Base-by-base conservation (phyloP, 2,888 invertebrate genomes). In the Megastigmus dorsalis region DNA sequence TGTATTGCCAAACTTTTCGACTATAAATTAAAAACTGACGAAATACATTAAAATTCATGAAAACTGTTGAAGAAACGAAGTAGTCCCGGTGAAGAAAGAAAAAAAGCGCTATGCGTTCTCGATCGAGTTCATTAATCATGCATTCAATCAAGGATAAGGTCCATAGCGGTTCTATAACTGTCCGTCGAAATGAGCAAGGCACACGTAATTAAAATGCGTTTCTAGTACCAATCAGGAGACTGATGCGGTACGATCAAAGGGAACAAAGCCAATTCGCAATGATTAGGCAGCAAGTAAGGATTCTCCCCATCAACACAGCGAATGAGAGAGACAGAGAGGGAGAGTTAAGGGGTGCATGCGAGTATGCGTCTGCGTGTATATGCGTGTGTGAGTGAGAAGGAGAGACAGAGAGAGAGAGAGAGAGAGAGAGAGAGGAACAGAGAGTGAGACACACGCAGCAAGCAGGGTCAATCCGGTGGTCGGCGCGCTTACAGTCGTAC, bases 211-310 rank as follows among this genome's bases (percentile, higher is more conserved):
- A 62, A 43, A 48, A 48, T 38, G 30, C 38, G 36, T 54, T 20
- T 18, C 28, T 6, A n/a, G 54, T n/a, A 6, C 65, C 48, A 62
- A 55, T 74, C 62, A 74, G 30, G 70, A 28, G 30, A 20, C 20
- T 23, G 30, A 0, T 9, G 45, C 33, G 23, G 33, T 9, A 45
- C 48, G 30, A 60, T 69, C 69, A 69, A 69, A 69, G 69, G 69
- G 69, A 60, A 69, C 69, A 60, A 69, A 62, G 60, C 62, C 70
- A 54, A 70, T 70, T 54, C 45, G 15, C 60, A 62, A 62, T 62
- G 70, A 70, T 70, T 70, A 62, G 70, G 54, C 36, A 50, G 60
- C 52, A 60, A 41, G 69, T 60, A 55, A 69, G 69, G 60, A 60
- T 57, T 67, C 38, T 33, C 20, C 67, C 30, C 36, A 68, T 59